These are phyloP conservation scores for Loripinus fragilis DNA, from an alignment of 2,888 invertebrate genomes.

Conservation along the genomic window DNA sequence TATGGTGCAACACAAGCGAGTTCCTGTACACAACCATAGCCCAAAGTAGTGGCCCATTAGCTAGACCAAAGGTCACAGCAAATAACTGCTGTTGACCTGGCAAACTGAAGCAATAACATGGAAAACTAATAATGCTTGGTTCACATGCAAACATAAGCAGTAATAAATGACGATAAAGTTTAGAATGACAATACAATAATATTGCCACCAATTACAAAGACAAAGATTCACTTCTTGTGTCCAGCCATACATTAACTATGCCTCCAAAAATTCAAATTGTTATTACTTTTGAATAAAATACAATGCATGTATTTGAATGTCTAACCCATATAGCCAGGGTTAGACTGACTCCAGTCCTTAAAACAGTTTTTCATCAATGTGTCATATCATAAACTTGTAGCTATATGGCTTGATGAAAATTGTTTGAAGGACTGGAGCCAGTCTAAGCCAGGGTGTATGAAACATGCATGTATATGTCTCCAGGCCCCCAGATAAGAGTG, in stretches of 20 bases:
- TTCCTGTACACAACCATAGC: constrained; percentile 73
- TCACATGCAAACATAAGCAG: neutral
- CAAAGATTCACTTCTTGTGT: too few species aligned
- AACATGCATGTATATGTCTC: too few species aligned
- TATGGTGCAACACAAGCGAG: constrained; percentile 76
- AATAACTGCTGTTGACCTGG: constrained; percentile 60
- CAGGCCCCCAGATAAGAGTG: too few species aligned
- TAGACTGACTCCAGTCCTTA: too few species aligned
- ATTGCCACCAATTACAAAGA: neutral
- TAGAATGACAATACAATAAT: neutral
- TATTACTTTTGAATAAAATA: too few species aligned
- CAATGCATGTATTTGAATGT: too few species aligned
- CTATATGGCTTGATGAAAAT: too few species aligned
- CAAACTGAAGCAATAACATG: constrained; percentile 57
- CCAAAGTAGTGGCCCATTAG: constrained; percentile 77
- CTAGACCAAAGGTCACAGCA: constrained; percentile 73
- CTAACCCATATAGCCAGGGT: neutral
- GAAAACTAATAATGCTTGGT: neutral
- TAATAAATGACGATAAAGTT: neutral
- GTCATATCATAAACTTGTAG: neutral
- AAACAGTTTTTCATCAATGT: too few species aligned
- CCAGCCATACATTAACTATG: too few species aligned
- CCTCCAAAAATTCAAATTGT: too few species aligned
- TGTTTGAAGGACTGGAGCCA: too few species aligned
- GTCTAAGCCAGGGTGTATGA: too few species aligned